A percentile compares a stretch with the other conserved stretches of the same genome.
phyloP scores from a whole-genome alignment of 2,888 invertebrate genomes.

The Calameuta filiformis region DNA sequence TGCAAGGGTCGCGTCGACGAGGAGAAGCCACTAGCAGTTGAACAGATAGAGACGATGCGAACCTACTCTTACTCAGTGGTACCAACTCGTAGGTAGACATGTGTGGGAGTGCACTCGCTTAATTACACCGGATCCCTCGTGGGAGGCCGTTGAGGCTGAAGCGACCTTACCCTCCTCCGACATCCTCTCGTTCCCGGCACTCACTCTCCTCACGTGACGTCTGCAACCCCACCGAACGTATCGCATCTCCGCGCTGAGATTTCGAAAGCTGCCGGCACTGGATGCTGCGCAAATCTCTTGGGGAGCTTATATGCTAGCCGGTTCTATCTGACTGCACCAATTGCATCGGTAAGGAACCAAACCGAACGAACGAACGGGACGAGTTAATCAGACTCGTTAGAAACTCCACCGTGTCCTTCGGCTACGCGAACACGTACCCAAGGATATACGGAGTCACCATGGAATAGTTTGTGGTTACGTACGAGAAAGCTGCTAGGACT shows the following conservation, averaged over 20 bases:
- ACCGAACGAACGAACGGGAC: not conserved
- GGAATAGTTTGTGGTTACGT: not conserved
- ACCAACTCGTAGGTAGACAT: not conserved
- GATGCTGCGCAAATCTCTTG: not conserved
- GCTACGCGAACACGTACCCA: not conserved
- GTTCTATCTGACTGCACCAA: not conserved
- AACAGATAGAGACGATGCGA: conserved; percentile 61
- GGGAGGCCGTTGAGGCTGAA: conserved; percentile 60
- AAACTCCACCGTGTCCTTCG: not conserved
- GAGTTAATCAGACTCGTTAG: not conserved
- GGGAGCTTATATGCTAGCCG: not conserved
- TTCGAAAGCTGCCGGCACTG: conserved; percentile 19
- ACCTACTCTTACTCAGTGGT: conserved; percentile 47
- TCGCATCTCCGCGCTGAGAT: conserved; percentile 55
- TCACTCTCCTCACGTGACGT: conserved; percentile 28
- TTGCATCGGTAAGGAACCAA: not conserved
- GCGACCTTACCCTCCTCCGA: conserved; percentile 53
- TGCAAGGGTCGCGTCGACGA: conserved; percentile 33
- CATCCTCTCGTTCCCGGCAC: conserved; percentile 31
- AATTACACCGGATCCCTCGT: conserved; percentile 64
- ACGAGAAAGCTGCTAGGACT: not conserved
- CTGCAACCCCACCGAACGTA: conserved; percentile 40
- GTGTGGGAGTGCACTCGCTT: conserved; percentile 66
- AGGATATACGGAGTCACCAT: not conserved
- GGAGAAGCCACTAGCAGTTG: conserved; percentile 51